phyloP scores from a whole-genome alignment of 2,888 invertebrate genomes.

The Artemia sinica region DNA sequence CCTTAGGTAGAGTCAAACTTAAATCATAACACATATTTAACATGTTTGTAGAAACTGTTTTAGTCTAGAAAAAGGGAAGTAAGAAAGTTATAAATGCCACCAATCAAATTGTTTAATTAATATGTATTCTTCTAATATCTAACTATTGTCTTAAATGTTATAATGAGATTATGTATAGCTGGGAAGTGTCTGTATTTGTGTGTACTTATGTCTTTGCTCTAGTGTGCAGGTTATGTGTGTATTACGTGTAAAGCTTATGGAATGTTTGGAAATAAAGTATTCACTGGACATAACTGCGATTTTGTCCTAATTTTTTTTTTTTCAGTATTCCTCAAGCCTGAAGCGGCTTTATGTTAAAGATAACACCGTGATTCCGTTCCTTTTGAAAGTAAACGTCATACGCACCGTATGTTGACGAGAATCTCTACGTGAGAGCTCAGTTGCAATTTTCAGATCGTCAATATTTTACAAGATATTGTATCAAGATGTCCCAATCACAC shows the following conservation, averaged over 20 bases:
- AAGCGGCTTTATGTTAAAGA: constrained; percentile 3
- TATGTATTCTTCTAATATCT: too few relatives aligned
- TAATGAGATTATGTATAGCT: too few relatives aligned
- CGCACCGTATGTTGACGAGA: background rate
- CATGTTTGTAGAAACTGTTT: too few relatives aligned
- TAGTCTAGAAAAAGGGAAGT: too few relatives aligned
- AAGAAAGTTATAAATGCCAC: too few relatives aligned
- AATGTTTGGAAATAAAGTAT: background rate
- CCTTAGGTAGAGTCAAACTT: too few relatives aligned
- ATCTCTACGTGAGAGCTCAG: background rate
- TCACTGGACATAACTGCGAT: background rate
- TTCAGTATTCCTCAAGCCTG: constrained; percentile 6
- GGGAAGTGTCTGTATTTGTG: too few relatives aligned
- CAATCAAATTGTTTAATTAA: too few relatives aligned
- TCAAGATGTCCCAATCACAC: background rate
- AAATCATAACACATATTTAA: too few relatives aligned
- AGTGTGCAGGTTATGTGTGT: too few relatives aligned
- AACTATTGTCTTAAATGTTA: too few relatives aligned
- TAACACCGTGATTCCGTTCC: constrained; percentile 11
- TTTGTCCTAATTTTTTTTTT: background rate
- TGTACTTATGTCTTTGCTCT: too few relatives aligned
- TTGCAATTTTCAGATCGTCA: constrained; percentile 3
- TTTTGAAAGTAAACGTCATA: background rate
- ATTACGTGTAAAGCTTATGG: background rate
- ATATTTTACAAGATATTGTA: background rate